Percentiles rank a stretch among this genome's conserved stretches.
Conservation (phyloP, 1,140 invertebrate genomes). For the Eumaeus atala region DNA sequence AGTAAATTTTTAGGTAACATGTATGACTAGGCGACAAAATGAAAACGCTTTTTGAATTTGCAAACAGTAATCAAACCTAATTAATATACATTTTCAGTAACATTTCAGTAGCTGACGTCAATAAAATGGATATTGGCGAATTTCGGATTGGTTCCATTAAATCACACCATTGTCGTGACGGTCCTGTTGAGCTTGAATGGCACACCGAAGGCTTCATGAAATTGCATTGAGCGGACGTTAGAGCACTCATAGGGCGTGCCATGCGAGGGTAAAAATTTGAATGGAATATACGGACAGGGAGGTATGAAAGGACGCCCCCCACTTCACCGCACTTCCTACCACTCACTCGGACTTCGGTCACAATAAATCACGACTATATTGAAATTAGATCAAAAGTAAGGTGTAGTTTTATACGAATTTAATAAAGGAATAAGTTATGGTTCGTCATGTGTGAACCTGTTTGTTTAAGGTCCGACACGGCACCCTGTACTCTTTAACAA, state of each 20-base stretch:
- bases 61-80: no score
- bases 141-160: conserved; percentile 58
- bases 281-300: conserved; percentile 60
- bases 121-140: conserved; percentile 32
- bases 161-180: conserved; percentile 59
- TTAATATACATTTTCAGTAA: conserved; percentile 7
- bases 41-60: no score
- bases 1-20: no score
- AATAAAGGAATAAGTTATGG: no score
- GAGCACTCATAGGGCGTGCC: conserved; percentile 61
- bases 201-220: conserved; percentile 64
- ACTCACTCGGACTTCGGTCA: conserved; percentile 54
- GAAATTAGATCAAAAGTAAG: conserved; percentile 58
- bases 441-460: no score
- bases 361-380: conserved; percentile 63
- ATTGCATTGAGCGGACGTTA: conserved; percentile 69
- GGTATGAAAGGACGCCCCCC: conserved; percentile 48
- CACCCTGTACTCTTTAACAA: no score
- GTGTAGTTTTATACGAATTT: not conserved
- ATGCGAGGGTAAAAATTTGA: conserved; percentile 70
- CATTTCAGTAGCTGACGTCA: conserved; percentile 20
- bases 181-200: conserved; percentile 61
- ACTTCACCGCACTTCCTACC: conserved; percentile 54
- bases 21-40: no score
- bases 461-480: no score